Percentiles rank a stretch among this genome's conserved stretches.
phyloP scores from a whole-genome alignment of 2,888 invertebrate species.

The Pyralis farinalis region DNA sequence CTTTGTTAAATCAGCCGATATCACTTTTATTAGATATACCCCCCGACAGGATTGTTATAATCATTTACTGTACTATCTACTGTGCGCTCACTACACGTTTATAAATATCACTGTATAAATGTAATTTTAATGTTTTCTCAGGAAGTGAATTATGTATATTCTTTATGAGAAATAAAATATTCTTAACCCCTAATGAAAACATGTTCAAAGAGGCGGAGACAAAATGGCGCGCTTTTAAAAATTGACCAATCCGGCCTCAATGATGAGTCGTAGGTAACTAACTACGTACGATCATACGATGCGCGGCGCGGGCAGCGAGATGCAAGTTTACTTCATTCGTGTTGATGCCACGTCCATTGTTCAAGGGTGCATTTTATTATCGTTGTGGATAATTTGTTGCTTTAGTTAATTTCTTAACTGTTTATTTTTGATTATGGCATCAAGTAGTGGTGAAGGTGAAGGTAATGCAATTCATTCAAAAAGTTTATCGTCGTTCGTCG shows the following conservation, averaged over 20 bases:
- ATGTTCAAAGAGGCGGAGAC: conserved; percentile 6
- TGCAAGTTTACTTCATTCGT: neutral
- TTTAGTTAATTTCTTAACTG: too few relatives aligned
- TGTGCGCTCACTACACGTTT: too few relatives aligned
- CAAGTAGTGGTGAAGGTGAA: conserved; percentile 14
- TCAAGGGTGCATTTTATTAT: conserved; percentile 7
- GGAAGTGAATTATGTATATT: too few relatives aligned
- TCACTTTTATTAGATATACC: too few relatives aligned
- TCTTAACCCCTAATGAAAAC: conserved; percentile 7
- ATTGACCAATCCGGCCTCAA: neutral
- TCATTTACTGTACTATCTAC: too few relatives aligned
- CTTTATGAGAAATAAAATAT: too few relatives aligned
- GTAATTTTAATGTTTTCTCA: too few relatives aligned
- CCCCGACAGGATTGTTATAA: too few relatives aligned
- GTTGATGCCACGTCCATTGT: conserved; percentile 1
- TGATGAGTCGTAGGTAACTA: neutral
- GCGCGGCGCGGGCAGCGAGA: neutral
- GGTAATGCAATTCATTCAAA: conserved; percentile 18
- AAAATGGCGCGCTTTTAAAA: neutral
- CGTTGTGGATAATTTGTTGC: conserved; percentile 15
- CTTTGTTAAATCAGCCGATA: too few relatives aligned
- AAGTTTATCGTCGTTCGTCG: conserved; percentile 18
- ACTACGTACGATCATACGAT: neutral
- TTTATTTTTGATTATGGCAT: conserved; percentile 18
- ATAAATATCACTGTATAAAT: too few relatives aligned